These are phyloP conservation scores for Hucho hucho DNA, from an alignment of 2,113 vertebrate species.

Conservation along the genomic window DNA sequence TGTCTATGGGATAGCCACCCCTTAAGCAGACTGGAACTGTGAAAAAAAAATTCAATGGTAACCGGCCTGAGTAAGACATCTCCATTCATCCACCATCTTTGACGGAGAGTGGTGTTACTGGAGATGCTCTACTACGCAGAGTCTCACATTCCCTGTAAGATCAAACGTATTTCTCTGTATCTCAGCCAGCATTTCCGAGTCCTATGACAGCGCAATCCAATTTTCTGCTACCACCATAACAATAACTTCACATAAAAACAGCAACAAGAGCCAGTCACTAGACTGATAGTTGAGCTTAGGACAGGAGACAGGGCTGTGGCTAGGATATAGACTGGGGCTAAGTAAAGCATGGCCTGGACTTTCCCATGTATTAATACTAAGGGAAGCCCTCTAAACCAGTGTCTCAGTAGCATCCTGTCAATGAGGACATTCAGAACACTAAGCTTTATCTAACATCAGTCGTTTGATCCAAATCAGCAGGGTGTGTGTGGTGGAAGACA, in stretches of 20 bases:
- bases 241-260: neutral
- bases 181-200: neutral
- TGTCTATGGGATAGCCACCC: no score
- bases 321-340: no score
- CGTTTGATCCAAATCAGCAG: neutral
- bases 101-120: neutral
- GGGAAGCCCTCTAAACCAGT: neutral
- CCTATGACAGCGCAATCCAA: neutral
- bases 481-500: neutral
- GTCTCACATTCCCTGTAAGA: neutral
- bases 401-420: neutral
- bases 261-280: no score
- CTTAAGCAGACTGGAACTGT: no score
- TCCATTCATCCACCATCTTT: no score
- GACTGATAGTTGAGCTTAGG: no score
- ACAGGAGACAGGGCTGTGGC: neutral
- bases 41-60: no score
- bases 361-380: neutral
- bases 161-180: neutral
- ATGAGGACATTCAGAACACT: neutral
- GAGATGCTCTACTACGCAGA: neutral
- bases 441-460: neutral
- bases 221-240: neutral
- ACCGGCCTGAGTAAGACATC: no score
- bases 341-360: neutral